Evolutionary conservation across 2,797 vertebrate genomes (phyloP).

Genomic region (Mionectes olivaceus): DNA sequence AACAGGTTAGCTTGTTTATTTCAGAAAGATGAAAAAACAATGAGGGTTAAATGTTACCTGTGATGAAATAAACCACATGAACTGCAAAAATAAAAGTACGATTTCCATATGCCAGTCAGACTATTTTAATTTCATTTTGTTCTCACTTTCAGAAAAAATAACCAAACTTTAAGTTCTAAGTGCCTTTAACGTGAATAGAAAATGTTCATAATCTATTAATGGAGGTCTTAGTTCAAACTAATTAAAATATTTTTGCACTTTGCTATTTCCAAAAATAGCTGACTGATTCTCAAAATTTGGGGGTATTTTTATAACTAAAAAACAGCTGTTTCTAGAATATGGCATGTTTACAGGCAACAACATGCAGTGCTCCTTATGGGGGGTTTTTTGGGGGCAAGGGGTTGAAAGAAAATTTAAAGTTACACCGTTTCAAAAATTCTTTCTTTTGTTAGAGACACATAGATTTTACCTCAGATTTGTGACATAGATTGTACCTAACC

Average conservation of each 20-base stretch:
- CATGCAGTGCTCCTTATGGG: neutral
- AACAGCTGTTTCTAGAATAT: neutral
- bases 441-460: neutral
- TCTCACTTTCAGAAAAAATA: neutral
- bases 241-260: neutral
- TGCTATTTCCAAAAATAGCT: neutral
- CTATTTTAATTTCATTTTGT: neutral
- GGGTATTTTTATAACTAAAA: neutral
- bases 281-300: neutral
- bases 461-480: neutral
- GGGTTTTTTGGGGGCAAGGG: neutral
- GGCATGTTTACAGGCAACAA: neutral
- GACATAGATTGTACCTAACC: neutral
- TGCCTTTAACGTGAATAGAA: neutral
- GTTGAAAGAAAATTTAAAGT: neutral
- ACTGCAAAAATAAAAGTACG: neutral
- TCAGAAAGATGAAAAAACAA: neutral
- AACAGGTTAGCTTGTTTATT: neutral
- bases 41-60: neutral
- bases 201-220: neutral
- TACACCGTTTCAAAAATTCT: neutral
- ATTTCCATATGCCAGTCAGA: neutral
- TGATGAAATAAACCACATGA: neutral
- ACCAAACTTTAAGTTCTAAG: neutral
- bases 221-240: neutral